Conservation (phyloP, 2,888 invertebrate species). For the Scaptomyza flava region DNA sequence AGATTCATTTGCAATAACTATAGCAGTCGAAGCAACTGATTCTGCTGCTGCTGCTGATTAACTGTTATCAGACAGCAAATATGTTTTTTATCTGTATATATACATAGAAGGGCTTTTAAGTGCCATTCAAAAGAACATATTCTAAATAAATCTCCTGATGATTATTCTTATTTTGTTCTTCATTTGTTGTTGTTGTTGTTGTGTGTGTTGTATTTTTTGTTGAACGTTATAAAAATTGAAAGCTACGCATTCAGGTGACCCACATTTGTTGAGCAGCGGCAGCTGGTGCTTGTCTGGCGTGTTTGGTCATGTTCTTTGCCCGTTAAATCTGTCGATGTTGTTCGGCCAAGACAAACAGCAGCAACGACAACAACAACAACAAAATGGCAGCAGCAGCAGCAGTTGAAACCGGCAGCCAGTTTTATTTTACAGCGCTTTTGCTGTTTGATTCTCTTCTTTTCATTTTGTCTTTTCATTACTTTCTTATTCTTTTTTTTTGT, state of each 20-base stretch:
- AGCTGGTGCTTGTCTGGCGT: conserved; percentile 52
- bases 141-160: conserved; percentile 15
- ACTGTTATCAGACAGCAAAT: conserved; percentile 15
- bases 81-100: background rate
- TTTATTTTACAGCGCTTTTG: conserved; percentile 29
- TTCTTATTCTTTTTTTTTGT: conserved; percentile 3
- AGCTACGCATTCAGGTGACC: conserved; percentile 75
- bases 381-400: conserved; percentile 18
- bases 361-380: conserved; percentile 21
- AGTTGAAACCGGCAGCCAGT: conserved; percentile 35
- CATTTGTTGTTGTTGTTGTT: conserved; percentile 18
- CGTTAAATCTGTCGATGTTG: conserved; percentile 49
- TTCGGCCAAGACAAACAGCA: conserved; percentile 20
- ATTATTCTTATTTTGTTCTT: conserved; percentile 26
- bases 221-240: conserved; percentile 75
- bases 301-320: conserved; percentile 54
- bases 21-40: background rate
- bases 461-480: conserved; percentile 3
- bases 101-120: background rate
- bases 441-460: conserved; percentile 35
- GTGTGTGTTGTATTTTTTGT: conserved; percentile 40
- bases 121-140: conserved; percentile 12
- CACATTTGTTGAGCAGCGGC: conserved; percentile 52
- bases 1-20: conserved; percentile 12
- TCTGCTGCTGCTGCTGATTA: conserved; percentile 14